phyloP scores from a whole-genome alignment of 2,797 vertebrate species.

The Danio kyathit region DNA sequence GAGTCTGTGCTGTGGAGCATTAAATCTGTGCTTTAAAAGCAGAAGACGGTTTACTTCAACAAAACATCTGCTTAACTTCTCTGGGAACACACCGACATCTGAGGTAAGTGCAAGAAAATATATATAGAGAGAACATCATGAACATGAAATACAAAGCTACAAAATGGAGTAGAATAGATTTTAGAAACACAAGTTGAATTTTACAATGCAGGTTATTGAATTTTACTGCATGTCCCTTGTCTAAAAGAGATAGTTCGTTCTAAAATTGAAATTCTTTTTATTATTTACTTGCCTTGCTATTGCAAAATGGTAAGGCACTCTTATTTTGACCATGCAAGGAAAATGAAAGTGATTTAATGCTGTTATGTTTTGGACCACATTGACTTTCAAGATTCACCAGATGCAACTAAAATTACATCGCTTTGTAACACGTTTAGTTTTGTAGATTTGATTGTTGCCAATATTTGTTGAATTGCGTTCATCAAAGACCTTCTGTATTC shows the following conservation, averaged over 20 bases:
- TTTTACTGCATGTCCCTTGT: neutral
- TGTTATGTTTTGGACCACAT: neutral
- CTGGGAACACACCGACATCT: neutral
- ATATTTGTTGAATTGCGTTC: neutral
- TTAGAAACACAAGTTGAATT: neutral
- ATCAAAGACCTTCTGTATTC: neutral
- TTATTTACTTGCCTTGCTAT: neutral
- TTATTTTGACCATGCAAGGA: neutral
- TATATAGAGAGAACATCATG: neutral
- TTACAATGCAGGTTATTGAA: neutral
- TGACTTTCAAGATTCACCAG: neutral
- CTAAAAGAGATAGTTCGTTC: no score
- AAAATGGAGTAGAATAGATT: neutral
- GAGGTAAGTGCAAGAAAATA: slow-evolving; percentile 14
- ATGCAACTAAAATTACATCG: neutral
- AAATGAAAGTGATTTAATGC: neutral
- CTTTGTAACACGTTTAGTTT: neutral
- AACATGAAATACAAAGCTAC: neutral
- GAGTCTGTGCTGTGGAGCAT: neutral
- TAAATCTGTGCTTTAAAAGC: neutral
- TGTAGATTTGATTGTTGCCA: neutral
- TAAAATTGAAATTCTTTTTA: neutral
- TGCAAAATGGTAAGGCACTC: neutral
- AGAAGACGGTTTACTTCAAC: neutral
- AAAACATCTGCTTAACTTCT: slow-evolving; percentile 4